Evolutionary conservation across 2,888 invertebrate species (phyloP), one percentile per base, ranked within the genome.

Genomic region (Amiota mariae): DNA sequence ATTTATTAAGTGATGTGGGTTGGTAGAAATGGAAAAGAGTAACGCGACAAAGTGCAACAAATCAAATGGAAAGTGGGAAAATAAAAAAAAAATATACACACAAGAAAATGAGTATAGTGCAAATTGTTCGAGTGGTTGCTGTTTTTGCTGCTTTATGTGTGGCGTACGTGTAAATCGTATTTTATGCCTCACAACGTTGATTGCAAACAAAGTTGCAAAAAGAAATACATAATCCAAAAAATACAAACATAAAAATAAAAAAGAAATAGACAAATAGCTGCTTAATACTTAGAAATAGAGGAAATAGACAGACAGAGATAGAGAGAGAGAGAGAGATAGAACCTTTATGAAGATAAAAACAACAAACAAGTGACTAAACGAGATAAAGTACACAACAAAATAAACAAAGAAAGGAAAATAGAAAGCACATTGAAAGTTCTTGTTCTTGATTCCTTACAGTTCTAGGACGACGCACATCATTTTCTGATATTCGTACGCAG

Each of bases 381-480:
- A 46, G 10, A 64, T 24, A 56, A 11, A 47, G 68, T 36, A 73
- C 3, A 54, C 66, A 77, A 47, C 24, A 24, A 57, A 71, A 73
- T 61, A 47, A 72, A 36, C 54, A 54, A 78, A 64, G 75, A 76
- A 72, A 72, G 73, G 73, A 59, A 77, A 73, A 80, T 74, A 76
- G 20, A 74, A 48, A 64, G 73, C 47, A 70, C 47, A 61, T n/a
- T 70, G 57, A 36, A 36, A 36, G 36, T 36, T 36, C 36, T 36
- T 36, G 36, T 6, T 36, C 36, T 36, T 36, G 64, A 46, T 68
- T 83, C 77, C 97, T 95, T 92, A 99, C 99, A 99, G 92, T 93
- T 99, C 99, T 79, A 99, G 93, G 80, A 99, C 95, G 84, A 99
- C 96, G 91, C 98, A 97, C 94, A 99, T 98, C 88, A 96, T 95